Conservation (phyloP, 2,113 vertebrate species). For the Microtus pennsylvanicus region DNA sequence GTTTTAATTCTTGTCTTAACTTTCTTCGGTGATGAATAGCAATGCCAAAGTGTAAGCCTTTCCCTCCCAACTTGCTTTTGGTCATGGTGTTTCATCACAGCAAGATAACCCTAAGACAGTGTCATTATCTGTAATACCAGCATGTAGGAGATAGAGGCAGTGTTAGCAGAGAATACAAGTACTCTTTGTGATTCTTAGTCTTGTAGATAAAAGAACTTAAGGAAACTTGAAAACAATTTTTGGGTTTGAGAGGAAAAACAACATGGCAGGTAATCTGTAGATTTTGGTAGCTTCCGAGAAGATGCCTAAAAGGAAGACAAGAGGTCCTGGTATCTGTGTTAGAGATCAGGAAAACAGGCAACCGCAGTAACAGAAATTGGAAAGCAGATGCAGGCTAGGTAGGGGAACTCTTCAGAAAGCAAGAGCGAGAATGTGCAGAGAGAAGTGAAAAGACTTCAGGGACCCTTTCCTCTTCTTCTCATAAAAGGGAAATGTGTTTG, state of each 20-base stretch:
- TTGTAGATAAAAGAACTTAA: background rate
- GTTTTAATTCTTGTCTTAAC: background rate
- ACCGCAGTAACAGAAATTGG: background rate
- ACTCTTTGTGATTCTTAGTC: background rate
- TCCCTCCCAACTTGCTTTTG: background rate
- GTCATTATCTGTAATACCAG: background rate
- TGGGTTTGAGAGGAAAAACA: background rate
- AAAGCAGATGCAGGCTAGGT: background rate
- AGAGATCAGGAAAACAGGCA: background rate
- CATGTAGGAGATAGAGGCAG: background rate
- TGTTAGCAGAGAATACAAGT: background rate
- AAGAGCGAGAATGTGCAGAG: background rate
- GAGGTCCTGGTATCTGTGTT: background rate
- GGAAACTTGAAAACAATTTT: background rate
- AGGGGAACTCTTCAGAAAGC: background rate
- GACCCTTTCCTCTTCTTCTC: conserved; percentile 30
- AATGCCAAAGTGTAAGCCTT: background rate
- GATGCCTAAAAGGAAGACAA: background rate
- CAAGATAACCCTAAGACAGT: background rate
- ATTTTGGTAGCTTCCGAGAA: background rate
- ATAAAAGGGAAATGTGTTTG: background rate
- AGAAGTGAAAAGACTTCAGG: conserved; percentile 12
- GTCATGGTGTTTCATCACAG: background rate
- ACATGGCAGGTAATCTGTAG: background rate
- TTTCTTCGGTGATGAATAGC: background rate